Evolutionary conservation across 1,140 invertebrate species (phyloP).

Genomic region (Conus betulinus): DNA sequence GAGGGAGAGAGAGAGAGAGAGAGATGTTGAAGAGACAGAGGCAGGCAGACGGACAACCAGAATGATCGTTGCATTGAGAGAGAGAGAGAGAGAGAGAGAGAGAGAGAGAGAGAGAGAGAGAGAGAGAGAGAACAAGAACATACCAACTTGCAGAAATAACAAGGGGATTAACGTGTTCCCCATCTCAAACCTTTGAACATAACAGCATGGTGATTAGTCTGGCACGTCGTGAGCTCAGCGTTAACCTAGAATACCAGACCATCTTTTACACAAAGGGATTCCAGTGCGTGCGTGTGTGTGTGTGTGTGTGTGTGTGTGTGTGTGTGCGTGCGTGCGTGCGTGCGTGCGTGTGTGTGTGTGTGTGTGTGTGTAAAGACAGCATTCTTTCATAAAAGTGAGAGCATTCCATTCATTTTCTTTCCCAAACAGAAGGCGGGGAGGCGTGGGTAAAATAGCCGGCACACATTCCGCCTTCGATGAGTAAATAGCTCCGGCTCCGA

Average conservation of each 20-base stretch:
- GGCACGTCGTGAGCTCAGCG: not conserved
- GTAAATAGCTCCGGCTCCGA: too few species aligned
- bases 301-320: slow-evolving; percentile 8
- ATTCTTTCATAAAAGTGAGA: not conserved
- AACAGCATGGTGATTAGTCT: not conserved
- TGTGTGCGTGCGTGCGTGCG: slow-evolving; percentile 16
- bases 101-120: too few species aligned
- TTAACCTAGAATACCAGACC: not conserved
- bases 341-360: not conserved
- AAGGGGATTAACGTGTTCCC: not conserved
- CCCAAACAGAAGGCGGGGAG: not conserved
- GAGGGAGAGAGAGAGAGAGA: slow-evolving; percentile 21
- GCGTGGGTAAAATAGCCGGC: not conserved
- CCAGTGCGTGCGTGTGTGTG: not conserved
- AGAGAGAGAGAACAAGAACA: too few species aligned
- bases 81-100: too few species aligned
- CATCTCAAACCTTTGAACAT: not conserved
- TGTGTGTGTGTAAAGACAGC: not conserved
- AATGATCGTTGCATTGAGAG: too few species aligned
- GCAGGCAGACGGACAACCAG: too few species aligned
- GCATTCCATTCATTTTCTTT: not conserved
- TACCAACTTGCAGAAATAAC: not conserved
- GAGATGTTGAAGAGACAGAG: not conserved
- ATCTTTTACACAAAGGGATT: not conserved
- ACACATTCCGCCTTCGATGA: not conserved